Evolutionary conservation across 2,797 vertebrate genomes (phyloP), one percentile per base, ranked within the genome.

Genomic region (Sciaenops ocellatus): DNA sequence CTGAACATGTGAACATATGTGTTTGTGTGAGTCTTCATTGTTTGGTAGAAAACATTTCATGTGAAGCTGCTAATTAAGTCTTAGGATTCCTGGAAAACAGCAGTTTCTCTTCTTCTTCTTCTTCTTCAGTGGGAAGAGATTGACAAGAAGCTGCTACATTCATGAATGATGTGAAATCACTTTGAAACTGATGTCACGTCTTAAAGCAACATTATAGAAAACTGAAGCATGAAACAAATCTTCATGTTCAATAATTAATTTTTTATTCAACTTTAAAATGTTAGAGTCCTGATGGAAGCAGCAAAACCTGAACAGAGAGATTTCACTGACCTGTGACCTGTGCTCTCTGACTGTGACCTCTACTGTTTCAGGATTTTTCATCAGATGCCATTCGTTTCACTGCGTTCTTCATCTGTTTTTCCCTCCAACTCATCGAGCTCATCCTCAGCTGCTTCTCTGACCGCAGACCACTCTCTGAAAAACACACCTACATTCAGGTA

Each of bases 371-470:
- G 97, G 95, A 85, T 18, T 95, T 96, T 63, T 84, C 82, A 18
- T 79, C 85, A 0, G 93, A 95, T 1, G 60, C 26, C 1, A 83
- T 95, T 77, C 84, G 24, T 26, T 94, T 94, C 0, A 4, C 94
- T 48, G 83, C 88, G 0, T 92, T 96, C 65, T 96, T 95, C 73
- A 46, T 94, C 76, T 94, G 93, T 74, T 91, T 94, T 69, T 85
- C 54, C 18, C 88, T 98, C 34, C 94, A 96, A 66, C 62, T 94
- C 52, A 86, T 82, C 1, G 90, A 97, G 61, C 88, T 97, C 1
- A 61, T 95, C 57, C 87, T 97, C 52, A 95, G 95, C 88, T 97
- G 96, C 85, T 92, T 97, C 18, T 93, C 88, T 0, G 97, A 98
- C 72, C 82, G 28, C 3, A 81, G 91, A 4, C 94, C 96, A 0